Evolutionary conservation across 2,888 invertebrate species (phyloP).

Genomic region (Pyrgus malvae): DNA sequence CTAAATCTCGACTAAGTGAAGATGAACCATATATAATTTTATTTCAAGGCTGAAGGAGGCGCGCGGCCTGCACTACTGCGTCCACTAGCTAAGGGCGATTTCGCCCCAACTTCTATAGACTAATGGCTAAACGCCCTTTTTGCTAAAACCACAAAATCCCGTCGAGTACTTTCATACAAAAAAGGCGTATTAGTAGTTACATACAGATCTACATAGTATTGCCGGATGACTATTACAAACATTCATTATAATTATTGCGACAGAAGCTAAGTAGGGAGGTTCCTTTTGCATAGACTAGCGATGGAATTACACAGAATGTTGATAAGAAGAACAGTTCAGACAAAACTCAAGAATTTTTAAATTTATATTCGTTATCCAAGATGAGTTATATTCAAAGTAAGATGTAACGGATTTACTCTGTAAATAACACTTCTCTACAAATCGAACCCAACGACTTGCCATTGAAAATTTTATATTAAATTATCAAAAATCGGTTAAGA

Average conservation of each 20-base stretch:
- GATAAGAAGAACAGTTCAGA: background rate
- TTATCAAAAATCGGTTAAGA: no score
- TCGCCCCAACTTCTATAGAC: slow-evolving; percentile 31
- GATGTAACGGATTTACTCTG: no score
- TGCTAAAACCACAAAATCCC: slow-evolving; percentile 20
- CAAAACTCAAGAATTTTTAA: background rate
- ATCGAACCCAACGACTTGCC: no score
- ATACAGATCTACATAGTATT: slow-evolving; percentile 48
- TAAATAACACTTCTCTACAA: no score
- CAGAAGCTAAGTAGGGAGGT: slow-evolving; percentile 46
- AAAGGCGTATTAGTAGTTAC: slow-evolving; percentile 54
- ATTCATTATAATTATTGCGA: slow-evolving; percentile 60
- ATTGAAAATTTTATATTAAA: no score
- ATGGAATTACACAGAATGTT: background rate
- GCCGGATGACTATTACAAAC: slow-evolving; percentile 53
- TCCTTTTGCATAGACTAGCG: slow-evolving; percentile 50
- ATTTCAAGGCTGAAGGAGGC: slow-evolving; percentile 66
- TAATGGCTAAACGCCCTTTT: slow-evolving; percentile 31
- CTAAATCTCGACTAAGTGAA: slow-evolving; percentile 76
- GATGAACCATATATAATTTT: slow-evolving; percentile 70
- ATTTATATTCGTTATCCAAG: no score
- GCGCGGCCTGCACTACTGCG: slow-evolving; percentile 69
- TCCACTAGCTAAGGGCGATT: slow-evolving; percentile 39
- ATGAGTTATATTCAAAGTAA: no score
- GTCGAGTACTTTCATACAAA: slow-evolving; percentile 35